Percentiles rank a stretch among this genome's conserved stretches.
These are phyloP conservation scores for Stenotaenia linearis DNA, from an alignment of 2,888 invertebrate genomes.

Conservation along the genomic window DNA sequence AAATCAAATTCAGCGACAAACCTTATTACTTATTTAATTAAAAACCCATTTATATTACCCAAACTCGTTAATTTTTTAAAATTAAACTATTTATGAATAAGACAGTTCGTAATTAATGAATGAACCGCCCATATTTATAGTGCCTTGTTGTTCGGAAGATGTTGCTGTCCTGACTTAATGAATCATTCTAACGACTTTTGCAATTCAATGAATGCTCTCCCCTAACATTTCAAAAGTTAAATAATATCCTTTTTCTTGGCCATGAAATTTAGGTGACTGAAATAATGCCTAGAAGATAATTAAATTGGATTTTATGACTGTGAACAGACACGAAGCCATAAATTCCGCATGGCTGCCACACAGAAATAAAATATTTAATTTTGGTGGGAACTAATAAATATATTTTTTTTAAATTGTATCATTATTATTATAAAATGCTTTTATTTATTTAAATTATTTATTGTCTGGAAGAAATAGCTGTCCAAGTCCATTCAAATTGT, in stretches of 20 bases:
- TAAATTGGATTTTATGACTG: neutral
- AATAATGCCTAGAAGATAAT: neutral
- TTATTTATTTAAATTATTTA: too few species aligned
- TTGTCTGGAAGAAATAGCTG: too few species aligned
- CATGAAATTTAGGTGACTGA: constrained; percentile 21
- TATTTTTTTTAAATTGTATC: too few species aligned
- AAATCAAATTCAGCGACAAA: neutral
- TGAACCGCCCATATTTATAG: constrained; percentile 1
- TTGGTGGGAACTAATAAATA: neutral
- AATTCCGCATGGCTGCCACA: constrained; percentile 13
- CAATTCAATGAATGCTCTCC: neutral
- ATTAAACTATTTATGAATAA: neutral
- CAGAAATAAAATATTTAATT: constrained; percentile 14
- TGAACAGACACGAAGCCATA: neutral
- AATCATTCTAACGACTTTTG: constrained; percentile 11
- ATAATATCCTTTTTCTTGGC: neutral
- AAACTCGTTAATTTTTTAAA: neutral
- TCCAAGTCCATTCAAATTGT: neutral
- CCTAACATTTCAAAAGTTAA: neutral
- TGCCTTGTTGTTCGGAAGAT: constrained; percentile 6
- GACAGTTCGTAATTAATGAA: neutral
- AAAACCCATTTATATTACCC: neutral
- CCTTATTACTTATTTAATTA: neutral
- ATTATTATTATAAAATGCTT: too few species aligned
- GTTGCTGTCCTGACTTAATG: neutral